Conservation (phyloP, 2,113 vertebrate species). For the Erinaceus europaeus region DNA sequence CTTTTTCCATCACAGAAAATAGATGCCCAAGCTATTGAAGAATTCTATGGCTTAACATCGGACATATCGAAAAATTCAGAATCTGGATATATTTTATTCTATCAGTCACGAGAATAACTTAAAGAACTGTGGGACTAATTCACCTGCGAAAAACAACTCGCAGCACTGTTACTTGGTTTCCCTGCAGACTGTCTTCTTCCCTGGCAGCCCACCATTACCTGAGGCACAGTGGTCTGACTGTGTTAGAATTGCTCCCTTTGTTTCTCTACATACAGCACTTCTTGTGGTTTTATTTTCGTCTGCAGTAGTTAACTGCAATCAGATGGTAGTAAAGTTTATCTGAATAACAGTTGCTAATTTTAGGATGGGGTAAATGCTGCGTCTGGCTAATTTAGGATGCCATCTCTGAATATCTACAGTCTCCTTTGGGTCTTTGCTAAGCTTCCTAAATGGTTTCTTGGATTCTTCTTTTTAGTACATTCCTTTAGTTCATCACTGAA, state of each 20-base stretch:
- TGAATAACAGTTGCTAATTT: slow-evolving; percentile 72
- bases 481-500: slow-evolving; percentile 65
- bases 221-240: slow-evolving; percentile 43
- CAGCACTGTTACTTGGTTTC: slow-evolving; percentile 51
- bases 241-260: slow-evolving; percentile 27
- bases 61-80: slow-evolving; percentile 99
- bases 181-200: slow-evolving; percentile 44
- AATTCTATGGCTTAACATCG: slow-evolving; percentile 98
- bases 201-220: slow-evolving; percentile 4
- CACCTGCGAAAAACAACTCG: neutral
- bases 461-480: slow-evolving; percentile 67
- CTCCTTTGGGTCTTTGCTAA: slow-evolving; percentile 64
- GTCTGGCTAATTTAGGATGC: slow-evolving; percentile 63
- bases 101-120: slow-evolving; percentile 96
- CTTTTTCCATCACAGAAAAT: slow-evolving; percentile 90
- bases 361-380: slow-evolving; percentile 51
- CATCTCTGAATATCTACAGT: slow-evolving; percentile 66
- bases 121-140: slow-evolving; percentile 56
- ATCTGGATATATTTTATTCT: slow-evolving; percentile 99
- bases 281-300: slow-evolving; percentile 65
- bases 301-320: slow-evolving; percentile 72
- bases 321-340: slow-evolving; percentile 73
- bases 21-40: slow-evolving; percentile 98
- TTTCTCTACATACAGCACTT: slow-evolving; percentile 63
- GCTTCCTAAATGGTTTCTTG: slow-evolving; percentile 68